Evolutionary conservation across 2,888 invertebrate species (phyloP).

Genomic region (Lithophane semibrunnea): DNA sequence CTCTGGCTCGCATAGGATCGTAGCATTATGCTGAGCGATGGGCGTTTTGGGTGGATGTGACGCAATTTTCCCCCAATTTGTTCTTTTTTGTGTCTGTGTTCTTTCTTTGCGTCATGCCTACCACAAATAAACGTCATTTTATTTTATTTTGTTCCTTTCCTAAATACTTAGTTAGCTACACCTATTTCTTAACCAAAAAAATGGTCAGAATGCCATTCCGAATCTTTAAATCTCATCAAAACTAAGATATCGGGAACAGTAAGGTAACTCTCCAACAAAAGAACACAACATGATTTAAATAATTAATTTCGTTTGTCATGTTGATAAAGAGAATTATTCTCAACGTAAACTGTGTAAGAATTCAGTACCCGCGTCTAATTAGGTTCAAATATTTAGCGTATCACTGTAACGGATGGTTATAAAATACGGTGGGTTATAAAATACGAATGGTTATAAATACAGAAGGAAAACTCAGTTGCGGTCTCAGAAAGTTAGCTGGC

Average conservation of each 20-base stretch:
- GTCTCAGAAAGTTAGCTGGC: conserved; percentile 48
- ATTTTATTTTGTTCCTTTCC: too few species aligned
- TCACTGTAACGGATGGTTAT: conserved; percentile 36
- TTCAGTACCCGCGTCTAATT: conserved; percentile 53
- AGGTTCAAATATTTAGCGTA: conserved; percentile 59
- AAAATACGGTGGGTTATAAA: conserved; percentile 41
- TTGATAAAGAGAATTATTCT: conserved; percentile 45
- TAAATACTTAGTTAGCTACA: too few species aligned
- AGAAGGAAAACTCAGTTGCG: conserved; percentile 43
- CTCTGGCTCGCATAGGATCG: too few species aligned
- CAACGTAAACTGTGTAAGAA: conserved; percentile 38
- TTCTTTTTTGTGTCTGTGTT: too few species aligned
- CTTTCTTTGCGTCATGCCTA: too few species aligned
- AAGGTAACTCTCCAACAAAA: background rate
- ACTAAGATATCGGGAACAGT: conserved; percentile 9
- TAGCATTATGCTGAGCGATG: too few species aligned
- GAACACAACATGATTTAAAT: conserved; percentile 21
- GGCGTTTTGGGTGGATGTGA: too few species aligned
- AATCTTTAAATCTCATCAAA: background rate
- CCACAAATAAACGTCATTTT: too few species aligned
- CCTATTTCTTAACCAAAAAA: background rate
- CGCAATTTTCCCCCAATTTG: too few species aligned
- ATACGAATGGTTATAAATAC: conserved; percentile 42
- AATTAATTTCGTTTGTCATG: conserved; percentile 24
- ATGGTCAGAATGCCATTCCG: background rate